Evolutionary conservation across 2,113 vertebrate species (phyloP).

Genomic region (Lycocorax pyrrhopterus): DNA sequence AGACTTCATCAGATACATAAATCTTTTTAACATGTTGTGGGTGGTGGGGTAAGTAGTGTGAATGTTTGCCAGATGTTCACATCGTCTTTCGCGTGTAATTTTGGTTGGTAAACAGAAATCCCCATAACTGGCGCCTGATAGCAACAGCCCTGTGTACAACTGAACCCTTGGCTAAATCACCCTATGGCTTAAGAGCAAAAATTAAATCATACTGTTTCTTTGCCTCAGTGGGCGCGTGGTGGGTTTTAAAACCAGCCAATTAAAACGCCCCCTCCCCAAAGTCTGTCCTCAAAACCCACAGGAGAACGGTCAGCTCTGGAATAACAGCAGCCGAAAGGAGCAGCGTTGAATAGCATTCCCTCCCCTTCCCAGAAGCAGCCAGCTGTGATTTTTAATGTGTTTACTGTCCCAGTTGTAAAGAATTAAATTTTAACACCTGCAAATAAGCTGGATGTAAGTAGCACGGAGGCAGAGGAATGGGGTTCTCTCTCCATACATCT

Average conservation of each 20-base stretch:
- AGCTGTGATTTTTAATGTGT: constrained; percentile 54
- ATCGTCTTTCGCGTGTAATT: constrained; percentile 58
- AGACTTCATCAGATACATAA: constrained; percentile 26
- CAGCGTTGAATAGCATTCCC: background rate
- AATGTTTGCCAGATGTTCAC: constrained; percentile 62
- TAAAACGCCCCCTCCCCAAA: background rate
- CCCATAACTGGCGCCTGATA: constrained; percentile 27
- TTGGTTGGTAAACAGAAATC: constrained; percentile 68
- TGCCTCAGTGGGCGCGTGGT: background rate
- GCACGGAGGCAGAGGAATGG: constrained; percentile 48
- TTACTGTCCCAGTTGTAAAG: constrained; percentile 66
- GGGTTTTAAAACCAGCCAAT: background rate
- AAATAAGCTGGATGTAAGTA: constrained; percentile 43
- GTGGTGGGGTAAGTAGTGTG: constrained; percentile 42
- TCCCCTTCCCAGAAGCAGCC: constrained; percentile 39
- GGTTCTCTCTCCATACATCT: constrained; percentile 11
- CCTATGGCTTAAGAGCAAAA: background rate
- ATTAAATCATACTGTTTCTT: background rate
- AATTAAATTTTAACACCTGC: constrained; percentile 71
- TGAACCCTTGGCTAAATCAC: constrained; percentile 44
- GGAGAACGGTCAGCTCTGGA: background rate
- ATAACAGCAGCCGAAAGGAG: background rate
- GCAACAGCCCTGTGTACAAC: constrained; percentile 35
- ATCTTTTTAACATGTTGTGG: constrained; percentile 55
- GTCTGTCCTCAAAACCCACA: background rate